Evolutionary conservation across 2,113 vertebrate species (phyloP).

Genomic region (Dascyllus trimaculatus): DNA sequence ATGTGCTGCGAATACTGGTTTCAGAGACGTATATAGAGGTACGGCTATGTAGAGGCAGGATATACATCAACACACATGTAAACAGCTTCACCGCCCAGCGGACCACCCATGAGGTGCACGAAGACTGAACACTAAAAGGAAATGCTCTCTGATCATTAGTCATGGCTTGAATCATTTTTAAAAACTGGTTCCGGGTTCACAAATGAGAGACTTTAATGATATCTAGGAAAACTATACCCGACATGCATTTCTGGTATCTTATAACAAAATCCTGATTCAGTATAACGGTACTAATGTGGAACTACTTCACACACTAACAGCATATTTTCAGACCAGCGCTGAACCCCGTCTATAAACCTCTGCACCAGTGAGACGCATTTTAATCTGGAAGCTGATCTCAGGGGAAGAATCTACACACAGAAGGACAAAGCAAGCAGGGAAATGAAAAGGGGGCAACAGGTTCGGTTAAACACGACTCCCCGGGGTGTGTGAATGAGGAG

Average conservation of each 20-base stretch:
- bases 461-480: slow-evolving; percentile 1
- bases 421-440: neutral
- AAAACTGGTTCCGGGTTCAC: too few species aligned
- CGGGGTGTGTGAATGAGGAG: neutral
- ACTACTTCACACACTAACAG: neutral
- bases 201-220: too few species aligned
- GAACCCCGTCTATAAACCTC: neutral
- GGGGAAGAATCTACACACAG: neutral
- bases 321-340: too few species aligned
- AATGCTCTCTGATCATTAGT: neutral
- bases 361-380: neutral
- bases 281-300: too few species aligned
- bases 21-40: neutral
- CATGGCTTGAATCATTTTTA: too few species aligned
- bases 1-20: neutral
- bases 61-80: neutral
- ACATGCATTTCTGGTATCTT: too few species aligned
- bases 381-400: neutral
- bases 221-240: too few species aligned
- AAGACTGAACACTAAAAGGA: neutral
- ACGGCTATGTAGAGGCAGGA: neutral
- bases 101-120: neutral
- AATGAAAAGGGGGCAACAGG: neutral
- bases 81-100: neutral
- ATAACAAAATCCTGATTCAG: too few species aligned